Evolutionary conservation across 2,888 invertebrate species (phyloP), one percentile per base, ranked within the genome.

Genomic region (Temnothorax ravouxi): DNA sequence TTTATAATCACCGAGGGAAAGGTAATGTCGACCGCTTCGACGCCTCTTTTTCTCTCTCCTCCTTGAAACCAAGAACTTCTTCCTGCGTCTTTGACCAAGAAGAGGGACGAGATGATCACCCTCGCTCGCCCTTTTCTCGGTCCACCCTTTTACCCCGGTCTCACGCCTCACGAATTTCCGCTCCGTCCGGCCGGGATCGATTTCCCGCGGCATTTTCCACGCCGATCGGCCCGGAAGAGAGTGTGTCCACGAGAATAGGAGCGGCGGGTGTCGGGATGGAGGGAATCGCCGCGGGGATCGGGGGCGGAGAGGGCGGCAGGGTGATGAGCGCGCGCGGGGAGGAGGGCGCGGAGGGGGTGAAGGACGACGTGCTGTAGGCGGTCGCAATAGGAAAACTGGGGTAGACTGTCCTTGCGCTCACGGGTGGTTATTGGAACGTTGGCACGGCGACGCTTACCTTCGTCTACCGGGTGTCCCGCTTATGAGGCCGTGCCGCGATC

Each of bases 381-480:
- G 91, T 92, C 91, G 93, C 92, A 92, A 94, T 93, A 92, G 93
- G 94, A 93, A 90, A 93, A 93, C 94, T 94, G 92, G 94, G 94
- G 94, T 94, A 94, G 92, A 91, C 93, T 93, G 94, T 94, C 94
- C 94, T 94, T 94, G 94, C 91, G 93, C 93, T 93, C 93, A 92
- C 91, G 91, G 92, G 92, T 93, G 92, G 93, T 94, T 94, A 93
- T 93, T 94, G 93, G 93, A 94, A 93, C 93, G 93, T 94, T 94
- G 94, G 94, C 94, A 94, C 93, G 91, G 92, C 93, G 92, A 92
- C 93, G 90, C 91, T 92, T 92, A 92, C 92, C 91, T 92, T 92
- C 89, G 89, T 90, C 88, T 91, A 92, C 86, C 91, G 88, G 90
- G 90, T 91, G 92, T 88, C 84, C 89, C 87, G 89, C 81, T 86